phyloP scores from a whole-genome alignment of 37 sponge, comb jelly and placozoan genomes.

The Diacarnus erythraeanus region DNA sequence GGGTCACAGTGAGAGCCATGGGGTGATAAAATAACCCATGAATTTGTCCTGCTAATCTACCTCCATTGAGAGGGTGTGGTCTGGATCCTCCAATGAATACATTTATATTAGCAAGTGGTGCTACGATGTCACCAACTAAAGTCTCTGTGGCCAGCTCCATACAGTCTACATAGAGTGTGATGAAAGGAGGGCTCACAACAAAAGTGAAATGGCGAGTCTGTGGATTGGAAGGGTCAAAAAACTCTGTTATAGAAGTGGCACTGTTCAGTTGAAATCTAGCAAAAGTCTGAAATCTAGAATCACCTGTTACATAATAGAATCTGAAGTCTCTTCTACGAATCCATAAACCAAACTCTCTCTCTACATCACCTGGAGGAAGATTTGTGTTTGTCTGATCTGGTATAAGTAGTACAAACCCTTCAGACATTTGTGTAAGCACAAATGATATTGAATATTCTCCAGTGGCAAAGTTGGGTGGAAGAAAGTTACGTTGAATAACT shows the following conservation, averaged over 20 bases:
- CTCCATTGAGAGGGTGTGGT: slow-evolving; percentile 20
- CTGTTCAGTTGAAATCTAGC: background rate
- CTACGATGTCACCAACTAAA: slow-evolving; percentile 10
- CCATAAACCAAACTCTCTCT: slow-evolving; percentile 43
- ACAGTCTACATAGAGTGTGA: slow-evolving; percentile 52
- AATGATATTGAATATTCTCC: slow-evolving; percentile 68
- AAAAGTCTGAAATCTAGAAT: background rate
- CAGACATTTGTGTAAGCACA: slow-evolving; percentile 28
- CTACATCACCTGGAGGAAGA: background rate
- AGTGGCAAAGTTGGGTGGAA: slow-evolving; percentile 39
- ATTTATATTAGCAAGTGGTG: slow-evolving; percentile 11
- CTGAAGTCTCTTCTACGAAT: slow-evolving; percentile 17
- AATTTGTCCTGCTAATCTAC: slow-evolving; percentile 51
- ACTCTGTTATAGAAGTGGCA: background rate
- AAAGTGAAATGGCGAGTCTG: slow-evolving; percentile 28
- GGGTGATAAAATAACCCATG: slow-evolving; percentile 58
- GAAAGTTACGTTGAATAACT: slow-evolving; percentile 13
- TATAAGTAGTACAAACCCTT: slow-evolving; percentile 61
- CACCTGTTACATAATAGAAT: slow-evolving; percentile 22
- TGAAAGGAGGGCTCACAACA: background rate
- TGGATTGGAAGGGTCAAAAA: slow-evolving; percentile 6
- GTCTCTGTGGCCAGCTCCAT: background rate
- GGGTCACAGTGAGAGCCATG: slow-evolving; percentile 17
- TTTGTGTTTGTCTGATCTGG: slow-evolving; percentile 15
- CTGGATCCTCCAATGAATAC: slow-evolving; percentile 49